Evolutionary conservation across 1,140 invertebrate species (phyloP), one percentile per base, ranked within the genome.

Genomic region (Halyomorpha halys): DNA sequence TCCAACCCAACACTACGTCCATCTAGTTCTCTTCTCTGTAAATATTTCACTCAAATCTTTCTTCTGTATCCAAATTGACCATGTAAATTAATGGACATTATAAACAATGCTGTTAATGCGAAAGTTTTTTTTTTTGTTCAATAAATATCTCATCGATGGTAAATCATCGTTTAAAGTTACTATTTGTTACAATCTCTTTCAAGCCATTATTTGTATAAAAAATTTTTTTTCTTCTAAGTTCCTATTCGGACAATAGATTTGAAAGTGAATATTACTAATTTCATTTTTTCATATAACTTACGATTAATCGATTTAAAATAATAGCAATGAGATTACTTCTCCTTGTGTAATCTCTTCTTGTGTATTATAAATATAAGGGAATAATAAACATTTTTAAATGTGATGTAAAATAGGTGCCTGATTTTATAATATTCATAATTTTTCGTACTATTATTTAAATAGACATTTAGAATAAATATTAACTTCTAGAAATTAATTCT

Each of bases 401-500:
- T 56, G 53, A 56, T 56, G 53, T 56, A 56, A 23, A 21, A 56
- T 56, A 56, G 53, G 53, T 56, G 53, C 53, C 53, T 56, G 53
- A 23, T 56, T 49, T 56, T 56, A 56, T 56, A 56, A 56, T 25
- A 56, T 56, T 23, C 23, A 21, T 56, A 56, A 25, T 56, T 56
- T 56, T 56, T 56, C 53, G 27, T 56, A 56, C 19, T 23, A 21
- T 56, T 56, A 56, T 56, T 56, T 56, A 56, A 19, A 56, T 23
- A 56, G 23, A 56, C 34, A 23, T 11, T 56, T 56, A 56, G 53
- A 56, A 56, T 56, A 56, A 3, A 25, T 56, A 8, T 56, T 56
- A 27, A 9, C 27, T 56, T 39, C 5, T 39, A 39, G 34, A 11
- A 39, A 39, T 1, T 6, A 39, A 11, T 39, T 13, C 11, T 39